Evolutionary conservation across 2,113 vertebrate species (phyloP), one percentile per base, ranked within the genome.

Genomic region (Lepus timidus): DNA sequence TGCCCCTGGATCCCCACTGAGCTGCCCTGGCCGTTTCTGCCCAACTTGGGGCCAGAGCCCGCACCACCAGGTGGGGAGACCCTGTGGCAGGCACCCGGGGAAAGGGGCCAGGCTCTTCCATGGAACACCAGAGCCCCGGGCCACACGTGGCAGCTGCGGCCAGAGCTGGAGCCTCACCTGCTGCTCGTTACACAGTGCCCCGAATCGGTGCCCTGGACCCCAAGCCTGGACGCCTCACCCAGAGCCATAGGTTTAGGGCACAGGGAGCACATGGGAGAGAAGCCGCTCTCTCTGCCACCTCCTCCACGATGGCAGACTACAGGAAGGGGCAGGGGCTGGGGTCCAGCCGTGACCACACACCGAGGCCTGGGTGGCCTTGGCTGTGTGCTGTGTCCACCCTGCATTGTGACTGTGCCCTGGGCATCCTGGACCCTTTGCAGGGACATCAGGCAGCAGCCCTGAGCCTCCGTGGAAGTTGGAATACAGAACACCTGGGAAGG

Each of bases 41-140:
- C 39, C 4, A 5, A 5, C 39, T 39, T 5, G 39, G 39, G 39
- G 39, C 92, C 95, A 84, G 68, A 81, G 49, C 36, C 36, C 52
- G 68, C 1, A 0, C 36, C 16, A 80, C 80, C 5, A 29, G 70
- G 49, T 23, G 6, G 4, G 87, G 39, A 39, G 39, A 39, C 39
- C 39, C 39, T 39, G 39, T 0, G 68, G 83, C 55, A 10, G 93
- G 68, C 73, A 33, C 5, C 4, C 44, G 8, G 33, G 88, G 78
- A 76, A 39, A 65, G 49, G 64, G 36, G 39, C 39, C 96, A 88
- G 68, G 64, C 73, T 76, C 88, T 25, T 44, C 14, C 93, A 33
- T 52, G 31, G 62, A 85, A 68, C 3, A 19, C 31, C 44, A 0
- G 25, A n/a, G 14, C 74, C n/a, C 55, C 10, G 71, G 4, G 39